Conservation (phyloP, 1,140 invertebrate species). For the Tenebrio molitor region DNA sequence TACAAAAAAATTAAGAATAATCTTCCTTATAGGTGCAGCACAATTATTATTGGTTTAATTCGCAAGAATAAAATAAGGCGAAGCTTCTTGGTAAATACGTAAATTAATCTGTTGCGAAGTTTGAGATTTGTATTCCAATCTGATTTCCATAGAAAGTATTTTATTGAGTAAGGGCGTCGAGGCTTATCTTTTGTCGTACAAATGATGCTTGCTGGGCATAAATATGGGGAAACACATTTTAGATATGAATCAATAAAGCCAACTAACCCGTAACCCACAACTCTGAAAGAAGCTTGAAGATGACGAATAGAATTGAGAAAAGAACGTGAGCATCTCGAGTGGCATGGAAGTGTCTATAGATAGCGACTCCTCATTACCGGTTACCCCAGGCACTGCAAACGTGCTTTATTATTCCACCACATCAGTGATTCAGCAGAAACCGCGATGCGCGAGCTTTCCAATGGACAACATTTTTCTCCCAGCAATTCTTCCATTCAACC, state of each 20-base stretch:
- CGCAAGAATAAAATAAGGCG: too few species aligned
- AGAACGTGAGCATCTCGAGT: constrained; percentile 51
- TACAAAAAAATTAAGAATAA: too few species aligned
- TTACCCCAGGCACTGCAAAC: constrained; percentile 53
- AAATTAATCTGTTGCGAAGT: constrained; percentile 3
- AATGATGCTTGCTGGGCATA: constrained; percentile 43
- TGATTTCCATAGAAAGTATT: constrained; percentile 24
- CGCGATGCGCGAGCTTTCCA: constrained; percentile 42
- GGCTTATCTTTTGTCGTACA: constrained; percentile 36
- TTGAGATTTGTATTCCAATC: constrained; percentile 11
- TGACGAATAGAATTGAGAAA: constrained; percentile 46
- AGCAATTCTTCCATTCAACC: constrained; percentile 38
- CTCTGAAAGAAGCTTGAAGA: constrained; percentile 40
- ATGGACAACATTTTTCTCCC: constrained; percentile 47
- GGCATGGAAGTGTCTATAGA: constrained; percentile 53
- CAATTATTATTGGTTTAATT: too few species aligned
- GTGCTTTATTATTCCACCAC: constrained; percentile 58
- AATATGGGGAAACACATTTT: constrained; percentile 41
- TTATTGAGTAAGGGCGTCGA: constrained; percentile 15
- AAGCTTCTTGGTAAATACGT: too few species aligned
- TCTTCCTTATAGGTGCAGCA: too few species aligned
- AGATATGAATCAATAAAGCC: constrained; percentile 40
- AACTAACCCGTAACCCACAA: constrained; percentile 28
- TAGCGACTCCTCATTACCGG: constrained; percentile 56
- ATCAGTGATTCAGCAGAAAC: constrained; percentile 59